phyloP scores from a whole-genome alignment of 2,113 vertebrate genomes.

The Oryctolagus cuniculus region DNA sequence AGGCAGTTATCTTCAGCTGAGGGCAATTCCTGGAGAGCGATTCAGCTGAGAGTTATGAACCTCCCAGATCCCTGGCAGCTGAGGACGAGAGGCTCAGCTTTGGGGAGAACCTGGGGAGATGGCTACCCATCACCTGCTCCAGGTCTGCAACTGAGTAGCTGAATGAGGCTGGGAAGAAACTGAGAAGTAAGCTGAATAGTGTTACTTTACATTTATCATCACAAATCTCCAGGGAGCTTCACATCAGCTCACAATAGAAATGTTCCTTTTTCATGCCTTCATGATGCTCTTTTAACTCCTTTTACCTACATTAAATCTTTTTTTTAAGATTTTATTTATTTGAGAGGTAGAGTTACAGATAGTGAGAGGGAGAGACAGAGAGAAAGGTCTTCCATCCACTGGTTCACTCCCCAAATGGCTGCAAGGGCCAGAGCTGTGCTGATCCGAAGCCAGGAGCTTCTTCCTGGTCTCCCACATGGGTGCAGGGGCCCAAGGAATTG shows the following conservation, averaged over 20 bases:
- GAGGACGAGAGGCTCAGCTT: background rate
- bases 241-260: background rate
- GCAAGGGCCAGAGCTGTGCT: too few species aligned
- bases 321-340: too few species aligned
- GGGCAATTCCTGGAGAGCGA: background rate
- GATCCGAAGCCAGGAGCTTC: too few species aligned
- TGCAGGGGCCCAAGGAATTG: too few species aligned
- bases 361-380: too few species aligned
- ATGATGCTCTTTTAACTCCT: background rate
- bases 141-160: background rate
- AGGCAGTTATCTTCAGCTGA: background rate
- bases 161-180: background rate
- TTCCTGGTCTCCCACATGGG: too few species aligned
- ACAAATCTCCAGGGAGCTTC: background rate
- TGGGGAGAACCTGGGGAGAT: background rate
- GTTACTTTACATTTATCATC: background rate
- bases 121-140: background rate
- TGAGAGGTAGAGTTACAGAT: too few species aligned
- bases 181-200: background rate
- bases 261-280: slow-evolving; percentile 7
- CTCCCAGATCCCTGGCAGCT: background rate
- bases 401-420: too few species aligned
- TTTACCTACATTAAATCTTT: background rate
- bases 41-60: background rate
- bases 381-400: too few species aligned